Base-by-base conservation (phyloP, 2,113 vertebrate genomes). In the Coturnix japonica region DNA sequence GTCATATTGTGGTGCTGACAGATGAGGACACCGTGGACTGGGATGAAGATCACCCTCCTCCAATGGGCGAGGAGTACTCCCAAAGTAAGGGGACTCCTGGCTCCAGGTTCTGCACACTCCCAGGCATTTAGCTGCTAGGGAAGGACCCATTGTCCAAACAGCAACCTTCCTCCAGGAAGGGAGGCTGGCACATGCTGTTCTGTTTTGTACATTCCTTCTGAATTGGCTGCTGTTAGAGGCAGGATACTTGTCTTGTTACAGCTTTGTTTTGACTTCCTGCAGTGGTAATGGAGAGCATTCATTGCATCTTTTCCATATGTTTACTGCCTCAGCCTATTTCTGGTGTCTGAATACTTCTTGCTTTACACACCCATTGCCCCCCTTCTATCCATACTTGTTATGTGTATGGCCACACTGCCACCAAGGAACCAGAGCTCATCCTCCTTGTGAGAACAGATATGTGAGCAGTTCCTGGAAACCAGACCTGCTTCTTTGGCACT, bases 11-110 rank as follows among this genome's bases (percentile, higher is more conserved):
- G 0, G 99, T 99, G 85, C 97, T 99, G 94, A 99, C 99, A 0
- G 99, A 99, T 1, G 99, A 99, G 23, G 99, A 99, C 89, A 99
- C 99, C 4, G 98, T 99, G 96, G 99, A 99, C 97, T 99, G 99
- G 99, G 99, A 99, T 19, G 98, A 99, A 86, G 99, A 99, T 95
- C 99, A 99, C 44, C 99, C 99, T 0, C 99, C 99, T 2, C 99
- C 99, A 51, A 99, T 99, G 99, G 99, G 99, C 66, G 99, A 99
- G 95, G 99, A 99, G 71, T 99, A 99, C 82, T 99, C 99, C 0
- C 98, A 98, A 93, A 98, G 98, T 98, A 97, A 96, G 98, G 28
- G n/a, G 16, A 21, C 71, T 79, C 1, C 67, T 53, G 39, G 30
- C 43, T n/a, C 30, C 33, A 35, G 14, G 63, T 35, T 54, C 51